These are phyloP conservation scores for Catalaphyllia jardinei DNA, from an alignment of 64 coral and sea anemone species.

Conservation along the genomic window DNA sequence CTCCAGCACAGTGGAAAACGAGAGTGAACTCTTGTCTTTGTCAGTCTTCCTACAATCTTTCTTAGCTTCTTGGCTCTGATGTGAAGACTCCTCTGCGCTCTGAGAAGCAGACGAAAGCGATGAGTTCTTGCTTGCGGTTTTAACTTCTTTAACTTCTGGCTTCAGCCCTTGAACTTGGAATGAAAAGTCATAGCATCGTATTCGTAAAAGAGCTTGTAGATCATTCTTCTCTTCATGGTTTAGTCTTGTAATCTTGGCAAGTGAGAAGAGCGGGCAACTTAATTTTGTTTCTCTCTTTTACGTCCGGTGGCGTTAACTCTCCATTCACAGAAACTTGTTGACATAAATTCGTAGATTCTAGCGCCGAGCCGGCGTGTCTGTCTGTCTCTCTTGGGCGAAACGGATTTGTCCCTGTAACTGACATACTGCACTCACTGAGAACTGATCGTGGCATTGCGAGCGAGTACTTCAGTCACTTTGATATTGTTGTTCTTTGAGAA, in stretches of 20 bases:
- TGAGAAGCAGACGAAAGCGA: not conserved
- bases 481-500: not conserved
- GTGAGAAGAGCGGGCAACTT: slow-evolving; percentile 18
- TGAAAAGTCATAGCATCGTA: not conserved
- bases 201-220: not conserved
- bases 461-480: not conserved
- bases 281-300: not conserved
- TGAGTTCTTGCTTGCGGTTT: not conserved
- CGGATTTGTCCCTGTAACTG: not conserved
- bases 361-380: not conserved
- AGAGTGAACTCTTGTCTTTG: not conserved
- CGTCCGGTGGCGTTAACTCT: not conserved
- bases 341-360: not conserved
- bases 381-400: not conserved
- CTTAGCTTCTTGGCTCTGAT: not conserved
- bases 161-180: not conserved
- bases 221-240: not conserved
- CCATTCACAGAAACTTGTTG: not conserved
- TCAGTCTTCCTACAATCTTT: not conserved
- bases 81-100: not conserved
- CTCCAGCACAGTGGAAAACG: not conserved
- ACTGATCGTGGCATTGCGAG: not conserved
- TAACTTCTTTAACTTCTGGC: not conserved
- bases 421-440: not conserved
- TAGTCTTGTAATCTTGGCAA: not conserved